These are phyloP conservation scores for Melospiza melodia DNA, from an alignment of 2,113 vertebrate genomes.

Conservation along the genomic window DNA sequence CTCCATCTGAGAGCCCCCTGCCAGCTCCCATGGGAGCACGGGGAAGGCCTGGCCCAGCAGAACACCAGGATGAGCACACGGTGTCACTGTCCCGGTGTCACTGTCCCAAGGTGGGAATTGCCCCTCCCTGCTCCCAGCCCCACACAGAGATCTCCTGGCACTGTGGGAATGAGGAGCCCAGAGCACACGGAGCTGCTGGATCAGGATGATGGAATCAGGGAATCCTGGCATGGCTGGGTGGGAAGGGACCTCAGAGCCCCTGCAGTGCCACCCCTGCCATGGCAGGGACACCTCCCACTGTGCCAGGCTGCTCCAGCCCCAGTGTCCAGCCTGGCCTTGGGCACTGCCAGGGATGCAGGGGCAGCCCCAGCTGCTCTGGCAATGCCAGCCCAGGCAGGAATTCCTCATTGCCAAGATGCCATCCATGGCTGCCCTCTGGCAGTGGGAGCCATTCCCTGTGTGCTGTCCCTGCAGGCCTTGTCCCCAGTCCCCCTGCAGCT, in stretches of 20 bases:
- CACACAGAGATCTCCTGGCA: neutral
- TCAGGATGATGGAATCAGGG: neutral
- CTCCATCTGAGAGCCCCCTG: neutral
- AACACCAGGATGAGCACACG: accelerated
- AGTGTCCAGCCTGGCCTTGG: neutral
- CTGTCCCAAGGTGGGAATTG: accelerated
- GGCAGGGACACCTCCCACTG: neutral
- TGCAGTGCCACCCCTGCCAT: neutral
- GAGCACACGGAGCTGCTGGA: neutral
- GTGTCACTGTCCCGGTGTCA: neutral
- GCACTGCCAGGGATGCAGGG: too few relatives aligned
- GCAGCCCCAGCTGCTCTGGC: neutral
- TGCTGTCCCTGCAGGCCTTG: neutral
- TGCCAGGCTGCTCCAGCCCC: neutral
- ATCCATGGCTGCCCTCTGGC: neutral
- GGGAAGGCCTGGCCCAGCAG: neutral
- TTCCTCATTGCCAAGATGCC: neutral
- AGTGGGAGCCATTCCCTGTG: neutral
- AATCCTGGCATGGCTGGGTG: neutral
- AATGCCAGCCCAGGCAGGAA: neutral
- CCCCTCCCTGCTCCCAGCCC: neutral
- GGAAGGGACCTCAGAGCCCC: neutral
- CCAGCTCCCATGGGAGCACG: neutral
- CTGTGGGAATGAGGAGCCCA: neutral
- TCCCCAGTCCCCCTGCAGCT: neutral